phyloP scores from a whole-genome alignment of 2,113 vertebrate genomes.

The Patagioenas fasciata region DNA sequence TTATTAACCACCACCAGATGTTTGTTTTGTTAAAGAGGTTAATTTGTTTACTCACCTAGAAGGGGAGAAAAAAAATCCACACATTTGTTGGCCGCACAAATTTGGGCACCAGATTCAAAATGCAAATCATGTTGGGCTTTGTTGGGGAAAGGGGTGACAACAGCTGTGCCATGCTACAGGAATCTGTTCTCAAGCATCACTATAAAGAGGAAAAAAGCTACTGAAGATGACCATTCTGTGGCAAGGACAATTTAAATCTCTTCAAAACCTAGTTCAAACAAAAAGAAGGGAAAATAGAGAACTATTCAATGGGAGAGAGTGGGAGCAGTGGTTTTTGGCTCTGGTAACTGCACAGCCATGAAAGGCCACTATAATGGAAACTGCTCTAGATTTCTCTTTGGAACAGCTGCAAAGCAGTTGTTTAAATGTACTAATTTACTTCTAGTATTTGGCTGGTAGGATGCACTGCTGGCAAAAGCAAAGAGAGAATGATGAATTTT shows the following conservation, averaged over 20 bases:
- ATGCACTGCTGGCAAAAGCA: conserved; percentile 56
- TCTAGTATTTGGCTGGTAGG: conserved; percentile 50
- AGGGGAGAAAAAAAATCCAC: not conserved
- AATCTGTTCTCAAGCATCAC: not conserved
- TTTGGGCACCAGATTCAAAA: not conserved
- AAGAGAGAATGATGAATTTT: conserved; percentile 19
- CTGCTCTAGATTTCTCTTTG: conserved; percentile 49
- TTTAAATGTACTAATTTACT: conserved; percentile 60
- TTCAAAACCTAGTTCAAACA: not conserved
- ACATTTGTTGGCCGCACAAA: not conserved
- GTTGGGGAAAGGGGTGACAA: not conserved
- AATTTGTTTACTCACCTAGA: not conserved
- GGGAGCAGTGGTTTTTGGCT: conserved; percentile 47
- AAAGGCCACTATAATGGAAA: conserved; percentile 40
- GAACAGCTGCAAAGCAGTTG: conserved; percentile 61
- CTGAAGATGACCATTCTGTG: not conserved
- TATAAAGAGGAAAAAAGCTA: not conserved
- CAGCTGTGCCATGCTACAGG: not conserved
- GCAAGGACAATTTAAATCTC: conserved; percentile 11
- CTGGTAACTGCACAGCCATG: not conserved
- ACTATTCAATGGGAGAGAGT: conserved; percentile 13
- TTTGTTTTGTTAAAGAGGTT: not conserved
- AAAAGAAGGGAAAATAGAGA: conserved; percentile 11
- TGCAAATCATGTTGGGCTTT: not conserved
- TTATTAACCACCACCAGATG: not conserved